Evolutionary conservation across 2,797 vertebrate species (phyloP), one percentile per base, ranked within the genome.

Genomic region (Benthosema pterotum): DNA sequence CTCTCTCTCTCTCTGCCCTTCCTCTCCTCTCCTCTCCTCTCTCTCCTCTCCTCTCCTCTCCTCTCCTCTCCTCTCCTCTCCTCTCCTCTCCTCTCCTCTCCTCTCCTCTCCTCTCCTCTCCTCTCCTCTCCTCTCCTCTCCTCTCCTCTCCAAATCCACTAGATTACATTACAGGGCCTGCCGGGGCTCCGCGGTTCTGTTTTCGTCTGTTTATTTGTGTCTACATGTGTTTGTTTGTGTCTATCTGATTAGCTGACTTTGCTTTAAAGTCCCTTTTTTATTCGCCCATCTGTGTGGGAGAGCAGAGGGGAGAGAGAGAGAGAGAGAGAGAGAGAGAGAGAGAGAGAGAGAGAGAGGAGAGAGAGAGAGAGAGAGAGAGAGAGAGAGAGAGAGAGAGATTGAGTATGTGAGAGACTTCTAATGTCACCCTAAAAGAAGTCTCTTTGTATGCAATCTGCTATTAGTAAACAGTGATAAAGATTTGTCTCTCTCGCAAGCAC

Each of bases 381-480:
- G 19, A 4, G 4, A 4, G 4, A 4, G 4, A n/a, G n/a, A n/a
- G n/a, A n/a, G n/a, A n/a, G n/a, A n/a, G n/a, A n/a, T n/a, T 25
- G 52, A 43, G 60, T 55, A 13, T 67, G 51, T 19, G 19, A 32
- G 55, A 11, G 15, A 42, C 25, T 5, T 12, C 53, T 11, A 11
- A 60, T 63, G 51, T 50, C 19, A 11, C 13, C 59, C 22, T 16
- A 48, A 59, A 22, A 12, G 46, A 59, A 59, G 25, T 17, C 32
- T 54, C 25, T 69, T 71, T 57, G 32, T 38, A 52, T 69, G 16
- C 60, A 52, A 65, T 65, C 57, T 59, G 48, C 72, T 71, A 63
- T 77, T 60, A 66, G 76, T 70, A 78, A 79, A 79, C 77, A 80
- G 79, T 67, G 75, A 71, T 51, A 60, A 57, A 56, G 32, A 11